Evolutionary conservation across 2,797 vertebrate genomes (phyloP), one percentile per base, ranked within the genome.

Genomic region (Mormyrops boulengeri): DNA sequence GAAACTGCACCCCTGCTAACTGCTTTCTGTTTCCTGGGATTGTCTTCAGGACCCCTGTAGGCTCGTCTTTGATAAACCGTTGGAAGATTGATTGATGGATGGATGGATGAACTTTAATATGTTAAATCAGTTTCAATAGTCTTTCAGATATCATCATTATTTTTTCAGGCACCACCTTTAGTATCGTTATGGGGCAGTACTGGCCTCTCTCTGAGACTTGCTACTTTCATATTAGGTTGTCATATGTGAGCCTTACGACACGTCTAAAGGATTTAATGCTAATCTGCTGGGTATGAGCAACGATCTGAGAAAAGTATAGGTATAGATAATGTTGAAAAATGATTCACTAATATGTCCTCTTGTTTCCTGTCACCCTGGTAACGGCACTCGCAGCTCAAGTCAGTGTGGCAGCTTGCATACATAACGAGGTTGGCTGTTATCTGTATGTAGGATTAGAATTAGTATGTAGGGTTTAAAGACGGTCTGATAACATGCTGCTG

Each of bases 301-400:
- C 41, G 6, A 84, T 26, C 80, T 84, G 19, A 84, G 80, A 44
- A 84, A 3, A 49, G 80, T 49, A 49, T 11, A 47, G 41, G 6
- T 44, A 84, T 26, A 84, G 44, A 49, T 49, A 73, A 84, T 49
- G 80, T 44, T 22, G 9, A 84, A 84, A 84, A 84, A 84, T 49
- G 34, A 80, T 80, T 44, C 26, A 19, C 30, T 80, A 44, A 41
- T 38, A 73, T 38, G 30, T 44, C 26, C 4, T 89, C 14, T 47
- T 85, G 80, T 89, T 89, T 82, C 8, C 52, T 17, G 41, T 89
- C 53, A 57, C 77, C 88, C 55, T 85, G 88, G 80, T n/a, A 62
- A 89, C 88, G 14, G 52, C 88, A 85, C 60, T 55, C 12, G 7
- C n/a, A 19, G n/a, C 88, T 82, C 69, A 8, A 73, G 11, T 12